phyloP scores from a whole-genome alignment of 2,888 invertebrate species.

The Atethmia centrago region DNA sequence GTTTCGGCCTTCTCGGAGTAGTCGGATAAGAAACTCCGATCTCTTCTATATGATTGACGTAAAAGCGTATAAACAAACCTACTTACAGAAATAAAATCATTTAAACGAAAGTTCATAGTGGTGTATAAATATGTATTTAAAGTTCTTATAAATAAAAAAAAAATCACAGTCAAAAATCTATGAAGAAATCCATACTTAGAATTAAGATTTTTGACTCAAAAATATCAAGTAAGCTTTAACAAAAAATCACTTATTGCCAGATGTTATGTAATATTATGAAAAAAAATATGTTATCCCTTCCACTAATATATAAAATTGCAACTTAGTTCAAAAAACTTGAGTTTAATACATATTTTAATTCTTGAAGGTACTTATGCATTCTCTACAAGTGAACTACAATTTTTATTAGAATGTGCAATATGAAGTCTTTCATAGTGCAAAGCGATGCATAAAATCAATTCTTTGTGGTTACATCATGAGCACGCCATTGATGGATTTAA shows the following conservation, averaged over 20 bases:
- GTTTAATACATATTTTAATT: conserved; percentile 13
- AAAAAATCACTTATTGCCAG: conserved; percentile 10
- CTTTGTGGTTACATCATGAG: neutral
- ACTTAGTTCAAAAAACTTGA: conserved; percentile 12
- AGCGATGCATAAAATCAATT: neutral
- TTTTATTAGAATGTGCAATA: neutral
- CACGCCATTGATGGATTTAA: neutral
- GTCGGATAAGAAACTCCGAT: no score
- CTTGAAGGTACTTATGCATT: neutral
- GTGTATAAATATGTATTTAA: conserved; percentile 59
- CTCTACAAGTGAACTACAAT: neutral
- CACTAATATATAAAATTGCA: conserved; percentile 38
- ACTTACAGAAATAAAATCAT: neutral
- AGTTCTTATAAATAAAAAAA: conserved; percentile 41
- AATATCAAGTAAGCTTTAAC: neutral
- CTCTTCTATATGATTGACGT: no score
- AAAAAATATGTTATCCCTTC: conserved; percentile 47
- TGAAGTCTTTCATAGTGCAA: neutral
- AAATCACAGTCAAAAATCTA: conserved; percentile 31
- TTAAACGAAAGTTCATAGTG: neutral
- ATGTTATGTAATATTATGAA: conserved; percentile 11
- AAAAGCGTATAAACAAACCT: no score
- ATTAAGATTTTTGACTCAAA: conserved; percentile 18
- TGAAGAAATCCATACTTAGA: neutral
- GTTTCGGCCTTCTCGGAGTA: no score